Evolutionary conservation across 2,888 invertebrate genomes (phyloP), one percentile per base, ranked within the genome.

Genomic region (Temnothorax rugatulus): DNA sequence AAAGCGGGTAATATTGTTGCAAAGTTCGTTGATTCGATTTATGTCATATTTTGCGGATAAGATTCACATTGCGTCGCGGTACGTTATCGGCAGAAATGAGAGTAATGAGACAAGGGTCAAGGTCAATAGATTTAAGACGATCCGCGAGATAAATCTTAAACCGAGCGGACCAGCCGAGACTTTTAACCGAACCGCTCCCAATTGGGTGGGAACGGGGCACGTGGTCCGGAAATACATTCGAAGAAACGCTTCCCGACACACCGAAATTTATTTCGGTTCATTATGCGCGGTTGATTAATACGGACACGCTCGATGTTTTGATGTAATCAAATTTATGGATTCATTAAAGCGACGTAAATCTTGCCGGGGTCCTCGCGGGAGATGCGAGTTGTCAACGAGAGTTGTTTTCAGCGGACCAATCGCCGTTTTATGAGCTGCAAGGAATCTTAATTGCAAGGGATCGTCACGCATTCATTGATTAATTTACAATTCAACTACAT

Each of bases 1-100:
- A 54, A 52, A 54, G 41, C 13, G 54, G 29, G 29, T 29, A 29
- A 29, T 29, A 29, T 29, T 29, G 29, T 29, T 4, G 29, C 29
- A 29, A 29, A 29, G 29, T 29, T 29, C 29, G 3, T 29, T 29
- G 29, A 25, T 21, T 54, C 18, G 54, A 69, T 77, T 76, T 77
- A 77, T 68, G 71, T 71, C 71, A 71, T 54, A 54, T 54, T 54
- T 71, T n/a, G n/a, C 41, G 54, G n/a, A 54, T n/a, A 21, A 15
- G n/a, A 4, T 18, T 41, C 38, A 25, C n/a, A 5, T n/a, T 2
- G 41, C 34, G 15, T 15, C 25, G 7, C 9, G 41, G 29, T 5
- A 50, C 44, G 34, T 25, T 29, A 47, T 25, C 29, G 59, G 1
- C 11, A 13, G 34, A 25, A 47, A n/a, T n/a, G n/a, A n/a, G n/a